These are phyloP conservation scores for Aphelocoma coerulescens DNA, from an alignment of 2,113 vertebrate genomes.

Conservation along the genomic window DNA sequence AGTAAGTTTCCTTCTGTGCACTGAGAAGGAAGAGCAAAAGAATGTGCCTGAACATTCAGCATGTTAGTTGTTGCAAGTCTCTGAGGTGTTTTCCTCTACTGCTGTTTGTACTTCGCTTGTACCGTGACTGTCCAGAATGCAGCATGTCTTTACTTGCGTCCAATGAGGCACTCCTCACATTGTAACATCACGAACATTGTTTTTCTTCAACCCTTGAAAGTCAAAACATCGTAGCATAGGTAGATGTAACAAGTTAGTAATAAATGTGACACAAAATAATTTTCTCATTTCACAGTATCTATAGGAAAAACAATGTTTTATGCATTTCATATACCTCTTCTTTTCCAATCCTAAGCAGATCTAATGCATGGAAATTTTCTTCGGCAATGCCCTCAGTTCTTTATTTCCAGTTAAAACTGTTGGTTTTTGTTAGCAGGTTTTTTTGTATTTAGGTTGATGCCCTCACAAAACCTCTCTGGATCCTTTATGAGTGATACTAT, in stretches of 20 bases:
- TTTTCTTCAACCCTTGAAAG: conserved; percentile 11
- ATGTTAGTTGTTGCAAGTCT: neutral
- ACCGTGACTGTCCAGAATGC: neutral
- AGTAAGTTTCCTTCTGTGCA: neutral
- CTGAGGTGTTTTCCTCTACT: neutral
- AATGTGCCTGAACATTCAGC: neutral
- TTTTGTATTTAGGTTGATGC: neutral
- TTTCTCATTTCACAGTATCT: neutral
- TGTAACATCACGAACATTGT: neutral
- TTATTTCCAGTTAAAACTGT: neutral
- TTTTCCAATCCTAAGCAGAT: neutral
- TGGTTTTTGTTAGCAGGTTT: neutral
- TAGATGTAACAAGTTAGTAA: neutral
- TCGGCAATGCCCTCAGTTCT: neutral
- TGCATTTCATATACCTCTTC: neutral
- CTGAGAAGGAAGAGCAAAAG: neutral
- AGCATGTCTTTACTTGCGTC: neutral
- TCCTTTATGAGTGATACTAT: neutral
- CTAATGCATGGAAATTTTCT: conserved; percentile 1
- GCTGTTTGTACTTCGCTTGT: neutral
- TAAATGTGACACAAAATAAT: neutral
- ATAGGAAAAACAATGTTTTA: conserved; percentile 8
- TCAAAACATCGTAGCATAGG: neutral
- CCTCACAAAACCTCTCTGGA: neutral
- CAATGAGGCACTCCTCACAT: neutral